These are phyloP conservation scores for Brachypterus glaber DNA, from an alignment of 2,888 invertebrate genomes.

Conservation along the genomic window DNA sequence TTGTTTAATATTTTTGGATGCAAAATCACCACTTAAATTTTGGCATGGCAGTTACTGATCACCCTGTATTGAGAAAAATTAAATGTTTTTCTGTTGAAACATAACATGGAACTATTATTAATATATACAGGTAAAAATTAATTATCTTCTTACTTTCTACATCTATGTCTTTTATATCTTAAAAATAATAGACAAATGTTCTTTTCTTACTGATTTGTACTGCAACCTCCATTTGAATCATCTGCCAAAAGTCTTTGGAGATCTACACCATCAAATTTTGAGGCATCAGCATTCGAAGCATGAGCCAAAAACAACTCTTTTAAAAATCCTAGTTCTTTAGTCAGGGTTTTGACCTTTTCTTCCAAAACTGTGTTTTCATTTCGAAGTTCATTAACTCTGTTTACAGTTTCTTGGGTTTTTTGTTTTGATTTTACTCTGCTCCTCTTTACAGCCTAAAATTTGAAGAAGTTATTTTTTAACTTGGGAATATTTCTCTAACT, in stretches of 20 bases:
- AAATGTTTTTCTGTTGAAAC: no score
- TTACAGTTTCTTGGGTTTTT: constrained; percentile 66
- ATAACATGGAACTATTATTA: no score
- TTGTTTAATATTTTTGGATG: no score
- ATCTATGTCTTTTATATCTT: no score
- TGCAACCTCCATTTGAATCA: constrained; percentile 27
- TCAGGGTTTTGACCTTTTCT: constrained; percentile 71
- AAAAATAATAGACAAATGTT: no score
- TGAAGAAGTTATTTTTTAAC: no score
- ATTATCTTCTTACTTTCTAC: no score
- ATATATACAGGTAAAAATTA: no score
- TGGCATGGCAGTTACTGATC: no score
- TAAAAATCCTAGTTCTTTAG: constrained; percentile 68
- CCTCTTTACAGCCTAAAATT: constrained; percentile 68
- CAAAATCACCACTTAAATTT: no score
- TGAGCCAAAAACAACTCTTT: constrained; percentile 75
- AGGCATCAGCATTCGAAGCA: constrained; percentile 52
- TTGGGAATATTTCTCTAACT: no score
- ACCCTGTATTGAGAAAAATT: no score
- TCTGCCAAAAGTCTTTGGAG: constrained; percentile 49
- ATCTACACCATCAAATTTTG: constrained; percentile 50
- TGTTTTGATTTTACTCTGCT: constrained; percentile 70
- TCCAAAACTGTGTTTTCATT: constrained; percentile 71
- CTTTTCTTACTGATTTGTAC: background rate
- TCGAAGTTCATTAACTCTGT: constrained; percentile 63